Conservation (phyloP, 2,888 invertebrate genomes). For the Punctoribates punctum region DNA sequence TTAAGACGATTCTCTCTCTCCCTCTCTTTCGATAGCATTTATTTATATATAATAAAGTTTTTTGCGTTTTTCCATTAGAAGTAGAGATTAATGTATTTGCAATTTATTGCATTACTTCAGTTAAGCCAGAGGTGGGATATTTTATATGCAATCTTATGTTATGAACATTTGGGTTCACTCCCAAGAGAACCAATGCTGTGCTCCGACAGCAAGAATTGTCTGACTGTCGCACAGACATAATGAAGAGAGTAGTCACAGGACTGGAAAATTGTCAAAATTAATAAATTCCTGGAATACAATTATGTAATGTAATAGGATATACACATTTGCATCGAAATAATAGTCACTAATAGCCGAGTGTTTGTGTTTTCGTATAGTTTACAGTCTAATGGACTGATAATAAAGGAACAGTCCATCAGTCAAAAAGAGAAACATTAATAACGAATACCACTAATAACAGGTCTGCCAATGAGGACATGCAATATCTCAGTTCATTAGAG, state of each 20-base stretch:
- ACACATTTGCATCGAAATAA: neutral
- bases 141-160: conserved; percentile 23
- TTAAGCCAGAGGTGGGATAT: conserved; percentile 29
- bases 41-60: neutral
- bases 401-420: neutral
- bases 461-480: neutral
- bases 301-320: conserved; percentile 17
- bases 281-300: neutral
- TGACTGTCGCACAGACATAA: neutral
- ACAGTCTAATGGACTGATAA: neutral
- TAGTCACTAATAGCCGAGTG: neutral
- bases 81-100: conserved; percentile 12
- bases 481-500: neutral
- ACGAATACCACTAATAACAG: neutral
- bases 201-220: neutral
- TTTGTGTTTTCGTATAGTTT: conserved; percentile 7
- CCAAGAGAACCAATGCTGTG: conserved; percentile 6
- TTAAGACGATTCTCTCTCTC: no score
- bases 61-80: neutral
- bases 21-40: no score
- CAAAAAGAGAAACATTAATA: neutral
- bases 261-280: neutral
- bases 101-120: conserved; percentile 16
- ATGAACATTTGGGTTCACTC: conserved; percentile 26
- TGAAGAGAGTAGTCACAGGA: conserved; percentile 6